A percentile compares a stretch with the other conserved stretches of the same genome.
These are phyloP conservation scores for Drosophila melanosoma DNA, from an alignment of 2,888 invertebrate genomes.

Conservation along the genomic window DNA sequence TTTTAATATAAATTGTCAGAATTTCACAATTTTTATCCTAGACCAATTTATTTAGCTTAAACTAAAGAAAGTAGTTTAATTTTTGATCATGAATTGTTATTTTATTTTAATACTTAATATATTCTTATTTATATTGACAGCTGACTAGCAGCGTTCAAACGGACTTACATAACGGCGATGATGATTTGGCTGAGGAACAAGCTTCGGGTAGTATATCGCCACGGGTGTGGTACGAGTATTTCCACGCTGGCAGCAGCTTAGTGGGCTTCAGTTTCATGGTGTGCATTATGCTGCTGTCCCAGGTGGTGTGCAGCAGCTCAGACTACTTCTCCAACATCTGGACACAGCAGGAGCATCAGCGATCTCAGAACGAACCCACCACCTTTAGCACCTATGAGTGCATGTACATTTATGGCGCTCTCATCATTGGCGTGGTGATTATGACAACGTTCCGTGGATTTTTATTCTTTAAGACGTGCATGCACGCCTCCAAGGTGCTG, in stretches of 20 bases:
- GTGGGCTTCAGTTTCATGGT: constrained; percentile 85
- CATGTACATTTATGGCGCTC: constrained; percentile 83
- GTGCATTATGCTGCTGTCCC: constrained; percentile 86
- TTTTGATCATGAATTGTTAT: neutral
- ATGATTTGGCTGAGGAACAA: constrained; percentile 83
- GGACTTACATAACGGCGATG: constrained; percentile 57
- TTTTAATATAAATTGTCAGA: neutral
- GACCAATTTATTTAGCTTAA: neutral
- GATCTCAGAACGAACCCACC: constrained; percentile 77
- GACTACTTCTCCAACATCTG: constrained; percentile 89
- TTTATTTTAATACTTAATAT: neutral
- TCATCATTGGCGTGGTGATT: constrained; percentile 83
- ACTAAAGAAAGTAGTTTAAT: neutral
- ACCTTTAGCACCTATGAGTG: constrained; percentile 82
- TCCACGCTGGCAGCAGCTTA: constrained; percentile 86
- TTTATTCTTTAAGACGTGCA: constrained; percentile 90
- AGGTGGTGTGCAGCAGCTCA: constrained; percentile 86
- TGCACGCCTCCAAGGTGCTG: constrained; percentile 90
- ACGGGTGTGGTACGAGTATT: constrained; percentile 85
- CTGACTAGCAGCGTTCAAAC: constrained; percentile 74
- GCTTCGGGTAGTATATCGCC: constrained; percentile 84
- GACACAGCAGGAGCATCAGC: constrained; percentile 85
- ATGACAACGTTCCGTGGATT: constrained; percentile 87
- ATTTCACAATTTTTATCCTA: neutral
- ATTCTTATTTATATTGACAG: constrained; percentile 39